A percentile compares a stretch with the other conserved stretches of the same genome.
Conservation (phyloP, 2,113 vertebrate genomes). For the Bubo blakistoni region DNA sequence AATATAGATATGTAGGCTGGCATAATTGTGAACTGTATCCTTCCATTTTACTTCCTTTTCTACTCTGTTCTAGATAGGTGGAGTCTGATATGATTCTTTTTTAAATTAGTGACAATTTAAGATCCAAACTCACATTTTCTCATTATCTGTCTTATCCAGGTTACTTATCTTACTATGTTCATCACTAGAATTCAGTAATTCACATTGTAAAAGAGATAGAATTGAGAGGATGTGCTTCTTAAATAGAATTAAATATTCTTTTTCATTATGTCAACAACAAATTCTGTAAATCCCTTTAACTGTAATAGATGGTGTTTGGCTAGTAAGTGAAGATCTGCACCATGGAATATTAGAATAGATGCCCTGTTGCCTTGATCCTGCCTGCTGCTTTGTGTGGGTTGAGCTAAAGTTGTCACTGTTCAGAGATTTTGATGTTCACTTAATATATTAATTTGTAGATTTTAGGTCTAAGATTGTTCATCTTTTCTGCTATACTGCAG, state of each 20-base stretch:
- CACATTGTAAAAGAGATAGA: not conserved
- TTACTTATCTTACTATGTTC: not conserved
- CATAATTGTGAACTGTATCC: not conserved
- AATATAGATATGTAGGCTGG: not conserved
- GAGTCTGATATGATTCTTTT: not conserved
- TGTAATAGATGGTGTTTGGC: not conserved
- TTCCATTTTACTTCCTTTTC: not conserved
- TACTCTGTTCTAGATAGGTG: not conserved
- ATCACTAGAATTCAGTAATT: not conserved
- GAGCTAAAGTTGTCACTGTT: not conserved
- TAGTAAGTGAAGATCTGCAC: not conserved
- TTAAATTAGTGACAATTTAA: not conserved
- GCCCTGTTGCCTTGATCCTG: not conserved
- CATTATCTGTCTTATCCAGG: not conserved
- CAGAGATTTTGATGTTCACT: not conserved
- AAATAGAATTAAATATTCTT: not conserved
- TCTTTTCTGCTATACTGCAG: conserved; percentile 6
- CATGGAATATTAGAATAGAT: not conserved
- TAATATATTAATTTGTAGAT: conserved; percentile 25
- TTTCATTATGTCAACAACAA: not conserved
- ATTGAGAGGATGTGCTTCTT: not conserved
- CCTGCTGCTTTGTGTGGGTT: conserved; percentile 9
- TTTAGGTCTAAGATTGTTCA: not conserved
- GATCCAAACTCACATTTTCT: not conserved
- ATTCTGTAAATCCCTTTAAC: not conserved